These are phyloP conservation scores for Drosophila insularis DNA, from an alignment of 1,140 invertebrate genomes.

Conservation along the genomic window DNA sequence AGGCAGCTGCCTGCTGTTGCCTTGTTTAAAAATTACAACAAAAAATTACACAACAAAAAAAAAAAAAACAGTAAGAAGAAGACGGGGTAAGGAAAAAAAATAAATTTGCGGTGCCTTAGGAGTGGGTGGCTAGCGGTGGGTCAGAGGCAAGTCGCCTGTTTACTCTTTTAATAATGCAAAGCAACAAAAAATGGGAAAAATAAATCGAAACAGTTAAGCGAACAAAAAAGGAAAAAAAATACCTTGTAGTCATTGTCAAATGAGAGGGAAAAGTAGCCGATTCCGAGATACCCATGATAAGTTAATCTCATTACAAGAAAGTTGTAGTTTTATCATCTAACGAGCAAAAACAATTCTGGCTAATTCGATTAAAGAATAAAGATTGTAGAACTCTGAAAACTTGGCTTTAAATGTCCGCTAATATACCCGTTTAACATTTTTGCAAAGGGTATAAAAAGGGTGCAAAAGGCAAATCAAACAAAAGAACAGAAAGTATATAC, in stretches of 20 bases:
- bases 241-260: constrained; percentile 17
- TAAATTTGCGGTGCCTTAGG: background rate
- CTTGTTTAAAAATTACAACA: constrained; percentile 51
- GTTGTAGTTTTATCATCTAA: too few relatives aligned
- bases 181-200: constrained; percentile 35
- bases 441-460: constrained; percentile 22
- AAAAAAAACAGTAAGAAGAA: background rate
- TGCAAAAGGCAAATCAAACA: constrained; percentile 57
- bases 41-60: constrained; percentile 16
- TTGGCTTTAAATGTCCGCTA: too few relatives aligned
- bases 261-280: background rate
- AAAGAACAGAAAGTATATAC: constrained; percentile 17
- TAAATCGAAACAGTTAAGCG: constrained; percentile 54
- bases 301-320: background rate
- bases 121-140: constrained; percentile 5
- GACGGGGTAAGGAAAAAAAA: constrained; percentile 3
- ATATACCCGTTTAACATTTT: background rate
- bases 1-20: constrained; percentile 15
- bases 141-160: constrained; percentile 49
- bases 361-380: too few relatives aligned
- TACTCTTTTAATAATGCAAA: constrained; percentile 74
- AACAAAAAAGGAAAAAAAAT: constrained; percentile 60
- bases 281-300: background rate
- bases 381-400: too few relatives aligned
- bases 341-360: too few relatives aligned